A percentile compares a stretch with the other conserved stretches of the same genome.
Evolutionary conservation across 2,888 invertebrate genomes (phyloP).

Genomic region (Drosophila antonietae): DNA sequence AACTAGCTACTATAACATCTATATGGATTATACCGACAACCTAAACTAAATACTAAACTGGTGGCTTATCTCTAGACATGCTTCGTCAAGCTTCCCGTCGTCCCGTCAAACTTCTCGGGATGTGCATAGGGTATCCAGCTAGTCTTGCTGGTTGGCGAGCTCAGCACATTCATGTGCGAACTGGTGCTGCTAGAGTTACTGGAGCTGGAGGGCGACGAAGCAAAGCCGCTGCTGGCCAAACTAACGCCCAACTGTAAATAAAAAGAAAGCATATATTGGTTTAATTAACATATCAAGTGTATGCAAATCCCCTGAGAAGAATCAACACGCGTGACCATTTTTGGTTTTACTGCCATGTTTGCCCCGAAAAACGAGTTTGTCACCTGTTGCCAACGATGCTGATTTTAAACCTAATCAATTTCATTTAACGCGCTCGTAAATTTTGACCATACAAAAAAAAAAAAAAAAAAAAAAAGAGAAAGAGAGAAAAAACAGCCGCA

Average conservation of each 20-base stretch:
- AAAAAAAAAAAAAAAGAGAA: neutral
- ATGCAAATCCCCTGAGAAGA: slow-evolving; percentile 31
- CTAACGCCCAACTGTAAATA: slow-evolving; percentile 66
- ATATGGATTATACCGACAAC: slow-evolving; percentile 50
- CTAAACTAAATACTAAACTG: slow-evolving; percentile 48
- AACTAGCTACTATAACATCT: slow-evolving; percentile 25
- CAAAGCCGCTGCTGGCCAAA: slow-evolving; percentile 69
- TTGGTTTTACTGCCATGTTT: neutral
- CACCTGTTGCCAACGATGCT: slow-evolving; percentile 21
- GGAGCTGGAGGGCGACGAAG: slow-evolving; percentile 48
- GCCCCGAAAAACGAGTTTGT: slow-evolving; percentile 49
- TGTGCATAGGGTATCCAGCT: slow-evolving; percentile 49
- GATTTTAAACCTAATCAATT: slow-evolving; percentile 41
- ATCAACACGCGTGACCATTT: slow-evolving; percentile 25
- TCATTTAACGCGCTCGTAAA: slow-evolving; percentile 40
- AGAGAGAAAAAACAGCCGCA: slow-evolving; percentile 25
- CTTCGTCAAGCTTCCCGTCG: slow-evolving; percentile 12
- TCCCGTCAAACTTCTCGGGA: slow-evolving; percentile 37
- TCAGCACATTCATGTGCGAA: slow-evolving; percentile 21
- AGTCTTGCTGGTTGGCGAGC: slow-evolving; percentile 11
- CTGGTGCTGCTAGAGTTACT: slow-evolving; percentile 33
- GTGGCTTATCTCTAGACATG: slow-evolving; percentile 37
- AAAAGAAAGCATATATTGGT: slow-evolving; percentile 30
- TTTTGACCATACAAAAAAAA: slow-evolving; percentile 42
- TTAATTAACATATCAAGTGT: slow-evolving; percentile 45